Conservation (phyloP, 2,888 invertebrate genomes). For the Ornithoptera priamus region DNA sequence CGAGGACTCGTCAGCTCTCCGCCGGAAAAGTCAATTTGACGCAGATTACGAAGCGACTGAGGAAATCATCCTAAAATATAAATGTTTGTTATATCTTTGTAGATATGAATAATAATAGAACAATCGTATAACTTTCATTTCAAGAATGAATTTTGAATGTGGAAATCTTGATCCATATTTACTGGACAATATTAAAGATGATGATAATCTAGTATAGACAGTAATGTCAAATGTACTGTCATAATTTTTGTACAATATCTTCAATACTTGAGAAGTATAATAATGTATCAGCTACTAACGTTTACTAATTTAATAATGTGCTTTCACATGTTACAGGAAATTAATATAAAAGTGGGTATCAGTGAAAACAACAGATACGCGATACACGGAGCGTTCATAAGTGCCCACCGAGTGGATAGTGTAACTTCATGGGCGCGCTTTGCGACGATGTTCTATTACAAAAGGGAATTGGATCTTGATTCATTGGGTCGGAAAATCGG, state of each 20-base stretch:
- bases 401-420: slow-evolving; percentile 73
- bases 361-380: slow-evolving; percentile 32
- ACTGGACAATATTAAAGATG: too few relatives aligned
- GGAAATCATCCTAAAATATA: slow-evolving; percentile 60
- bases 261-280: background rate
- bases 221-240: too few relatives aligned
- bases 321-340: background rate
- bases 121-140: slow-evolving; percentile 14
- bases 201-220: too few relatives aligned
- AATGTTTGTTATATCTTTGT: slow-evolving; percentile 53
- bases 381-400: slow-evolving; percentile 59
- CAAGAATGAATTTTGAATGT: background rate
- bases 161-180: background rate
- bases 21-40: slow-evolving; percentile 76
- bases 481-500: slow-evolving; percentile 81
- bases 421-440: slow-evolving; percentile 73
- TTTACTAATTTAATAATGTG: background rate
- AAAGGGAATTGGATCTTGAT: slow-evolving; percentile 81
- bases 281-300: background rate
- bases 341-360: background rate
- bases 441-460: slow-evolving; percentile 80
- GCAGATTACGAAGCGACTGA: slow-evolving; percentile 68
- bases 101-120: slow-evolving; percentile 52
- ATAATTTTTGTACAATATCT: background rate
- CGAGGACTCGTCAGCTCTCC: slow-evolving; percentile 71